Evolutionary conservation across 1,140 invertebrate species (phyloP), one percentile per base, ranked within the genome.

Genomic region (Asobara japonica): DNA sequence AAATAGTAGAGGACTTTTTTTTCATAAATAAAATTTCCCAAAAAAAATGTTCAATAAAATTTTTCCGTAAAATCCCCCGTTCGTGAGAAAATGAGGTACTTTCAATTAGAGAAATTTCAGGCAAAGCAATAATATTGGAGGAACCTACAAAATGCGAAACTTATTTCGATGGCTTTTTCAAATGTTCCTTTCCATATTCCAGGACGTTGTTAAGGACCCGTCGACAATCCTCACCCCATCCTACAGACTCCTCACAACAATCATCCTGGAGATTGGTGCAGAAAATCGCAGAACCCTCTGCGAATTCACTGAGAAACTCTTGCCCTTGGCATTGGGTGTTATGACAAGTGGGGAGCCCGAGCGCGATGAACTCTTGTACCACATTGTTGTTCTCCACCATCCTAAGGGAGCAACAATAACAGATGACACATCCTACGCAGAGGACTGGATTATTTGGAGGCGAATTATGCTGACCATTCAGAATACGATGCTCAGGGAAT

Each of bases 361-460:
- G 13, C 41, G n/a, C 3, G 41, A 83, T 64, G 77, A 79, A 25
- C 64, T 82, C 6, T 41, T 86, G 20, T 60, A 80, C 4, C 67
- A 84, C 25, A 78, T 85, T 29, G 65, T 85, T 20, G 65, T 80
- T 73, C 69, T 84, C 45, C 84, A 87, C 73, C 81, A 85, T 75
- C 84, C 83, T 0, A 51, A 77, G 16, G 83, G 84, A 68, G 73
- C 64, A n/a, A 71, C 16, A 4, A 65, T 71, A 18, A 60, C 16
- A 10, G 27, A 79, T 11, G 60, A 79, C 25, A 66, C 67, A n/a
- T 72, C 77, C 30, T 81, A 77, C 61, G 80, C 78, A 13, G 64
- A 64, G 51, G 61, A 81, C 67, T 76, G 77, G 74, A 41, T 69
- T 1, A 75, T 75, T 29, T 87, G 84, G 84, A 79, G 74, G 20